Base-by-base conservation (phyloP, 2,888 invertebrate species). In the Ochropleura leucogaster region DNA sequence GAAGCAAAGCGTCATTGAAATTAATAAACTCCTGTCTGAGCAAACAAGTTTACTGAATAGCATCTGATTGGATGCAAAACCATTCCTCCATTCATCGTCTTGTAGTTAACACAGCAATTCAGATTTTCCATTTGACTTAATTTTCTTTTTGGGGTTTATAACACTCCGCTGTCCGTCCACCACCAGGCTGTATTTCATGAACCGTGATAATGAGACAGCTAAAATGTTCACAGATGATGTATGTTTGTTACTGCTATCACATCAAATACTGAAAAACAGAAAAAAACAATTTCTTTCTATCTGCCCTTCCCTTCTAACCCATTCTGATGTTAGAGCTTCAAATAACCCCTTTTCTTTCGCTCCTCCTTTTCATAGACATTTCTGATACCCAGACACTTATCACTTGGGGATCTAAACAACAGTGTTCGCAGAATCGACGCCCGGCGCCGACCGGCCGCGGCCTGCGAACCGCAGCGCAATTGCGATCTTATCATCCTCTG, bases 391-490 rank as follows among this genome's bases (percentile, higher is more conserved):
- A 68, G 64, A 80, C 72, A 70, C 64, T 75, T 87, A 86, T 87
- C 85, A 9, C 51, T 68, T 67, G 47, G 10, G n/a, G 77, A 85
- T 87, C 85, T 83, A 77, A 82, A 76, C 86, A 85, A 71, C 69
- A 68, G 65, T 30, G 75, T 74, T 72, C 67, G 49, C 62, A 62
- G 79, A 82, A 84, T 87, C 84, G 83, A 72, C 78, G 85, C 65
- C 72, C 65, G 88, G 86, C 84, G 86, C 88, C 88, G 76, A 20
- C 68, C 72, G 67, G 80, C 74, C 85, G 79, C 78, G 74, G 40
- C 70, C 80, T 60, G 74, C 72, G 82, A 64, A 55, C 75, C 76
- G 68, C 72, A 70, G 72, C 69, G 74, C 81, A 74, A 73, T 70
- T 51, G 59, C 74, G 76, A 83, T 76, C 74, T 68, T 85, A 87